Base-by-base conservation (phyloP, 2,113 vertebrate genomes). In the Pachycephala philippinensis region DNA sequence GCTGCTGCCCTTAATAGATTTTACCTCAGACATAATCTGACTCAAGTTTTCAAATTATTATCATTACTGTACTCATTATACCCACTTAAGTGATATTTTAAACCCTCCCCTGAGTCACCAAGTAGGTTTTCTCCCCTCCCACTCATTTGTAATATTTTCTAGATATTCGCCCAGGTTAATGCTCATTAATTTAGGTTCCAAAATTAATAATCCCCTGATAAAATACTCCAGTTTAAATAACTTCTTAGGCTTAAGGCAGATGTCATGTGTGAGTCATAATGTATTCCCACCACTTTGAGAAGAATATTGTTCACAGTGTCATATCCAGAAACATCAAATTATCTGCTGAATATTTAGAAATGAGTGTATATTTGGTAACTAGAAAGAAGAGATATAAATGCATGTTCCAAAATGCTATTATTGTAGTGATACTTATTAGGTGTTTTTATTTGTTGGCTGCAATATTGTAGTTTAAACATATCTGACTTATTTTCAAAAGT, bases 261-360 rank as follows among this genome's bases (percentile, higher is more conserved):
- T 87, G 87, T 91, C 79, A 70, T 80, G 16, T 54, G 47, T 95
- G 95, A 94, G 84, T 91, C 87, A 94, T 91, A 90, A 88, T 86
- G 44, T 93, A 95, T 96, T 96, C 90, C 87, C 47, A 94, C 68
- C 44, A 53, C 52, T 90, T 57, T 81, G 85, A 95, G 83, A 39
- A 63, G 71, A 86, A 90, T 92, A 90, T 85, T 76, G 35, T 85
- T 96, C 84, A 54, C 77, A 93, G 52, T 95, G 92, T 88, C 93
- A 94, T 39, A 93, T 70, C 27, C 56, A 95, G 92, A 92, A 94
- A 59, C 85, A 94, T 92, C 85, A 94, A 83, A 92, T 95, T 93
- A 91, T 90, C 75, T 81, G 52, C 42, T 66, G 93, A 96, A 80
- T 90, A 84, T 93, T 96, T 90, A 88, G 85, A 93, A 74, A 82